Evolutionary conservation across 2,797 vertebrate species (phyloP), one percentile per base, ranked within the genome.

Genomic region (Acipenser oxyrinchus): DNA sequence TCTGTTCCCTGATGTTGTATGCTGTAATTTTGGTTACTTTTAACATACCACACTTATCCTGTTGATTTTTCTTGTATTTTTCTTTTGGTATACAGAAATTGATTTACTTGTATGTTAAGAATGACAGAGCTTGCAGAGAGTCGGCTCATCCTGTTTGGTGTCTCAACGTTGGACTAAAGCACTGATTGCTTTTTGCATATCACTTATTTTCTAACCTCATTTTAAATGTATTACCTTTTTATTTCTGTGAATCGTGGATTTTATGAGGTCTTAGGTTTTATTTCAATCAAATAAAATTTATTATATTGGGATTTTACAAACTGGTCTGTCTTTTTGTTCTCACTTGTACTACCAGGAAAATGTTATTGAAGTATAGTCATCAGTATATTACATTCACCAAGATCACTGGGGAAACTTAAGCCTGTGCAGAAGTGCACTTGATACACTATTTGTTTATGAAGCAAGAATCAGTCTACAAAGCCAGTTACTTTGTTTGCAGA

Each of bases 201-300:
- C 78, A 78, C 68, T 81, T 74, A 72, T 80, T 78, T 81, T 74
- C 83, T 81, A 80, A 67, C 75, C 72, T 73, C 68, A 70, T 80
- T 72, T 78, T 61, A 82, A 71, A 67, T 82, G 75, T 83, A 81
- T 75, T 83, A 80, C 77, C 74, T 67, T 66, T 74, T 76, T 79
- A 72, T 80, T 79, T 79, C 77, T 82, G 80, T 86, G 81, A 82
- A 82, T 76, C 81, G 78, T 82, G 79, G 74, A 81, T 85, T 82
- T 78, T 11, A 83, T 79, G 66, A 78, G 77, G 78, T 86, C 75
- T 79, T 79, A 78, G 82, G 79, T 83, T 83, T 81, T 80, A 83
- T 80, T 81, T 83, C 78, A 84, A 82, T 84, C 80, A 77, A 82
- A 83, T 84, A 82, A 84, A 87, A 82, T 75, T 58, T 79, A 84